Percentiles rank a stretch among this genome's conserved stretches.
These are phyloP conservation scores for Prorops nasuta DNA, from an alignment of 1,140 invertebrate genomes.

Conservation along the genomic window DNA sequence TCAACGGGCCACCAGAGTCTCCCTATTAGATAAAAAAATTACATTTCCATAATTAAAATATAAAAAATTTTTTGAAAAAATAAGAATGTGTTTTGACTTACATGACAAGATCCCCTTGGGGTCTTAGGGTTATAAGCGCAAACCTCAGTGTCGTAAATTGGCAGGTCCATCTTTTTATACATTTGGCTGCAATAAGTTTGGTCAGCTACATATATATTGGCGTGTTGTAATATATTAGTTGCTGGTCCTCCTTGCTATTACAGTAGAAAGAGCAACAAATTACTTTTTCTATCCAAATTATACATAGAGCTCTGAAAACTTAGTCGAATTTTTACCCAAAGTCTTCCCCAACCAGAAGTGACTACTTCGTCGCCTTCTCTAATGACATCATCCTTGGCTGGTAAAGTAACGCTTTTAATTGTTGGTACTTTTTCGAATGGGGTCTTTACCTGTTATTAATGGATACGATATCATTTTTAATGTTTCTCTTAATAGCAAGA, in stretches of 20 bases:
- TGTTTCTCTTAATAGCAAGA: too few species aligned
- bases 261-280: too few species aligned
- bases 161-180: conserved; percentile 1
- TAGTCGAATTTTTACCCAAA: too few species aligned
- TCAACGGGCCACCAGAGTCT: conserved; percentile 57
- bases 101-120: conserved; percentile 5
- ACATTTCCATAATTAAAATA: not conserved
- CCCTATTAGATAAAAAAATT: conserved; percentile 37
- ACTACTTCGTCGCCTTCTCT: conserved; percentile 4
- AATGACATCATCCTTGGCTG: conserved; percentile 5
- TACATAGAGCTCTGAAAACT: too few species aligned
- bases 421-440: not conserved
- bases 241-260: not conserved
- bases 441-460: conserved; percentile 14
- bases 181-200: not conserved
- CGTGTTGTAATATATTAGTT: conserved; percentile 3
- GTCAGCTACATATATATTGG: not conserved
- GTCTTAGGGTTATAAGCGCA: conserved; percentile 3
- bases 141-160: conserved; percentile 4
- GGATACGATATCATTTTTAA: too few species aligned
- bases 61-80: not conserved
- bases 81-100: conserved; percentile 4
- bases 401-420: conserved; percentile 13
- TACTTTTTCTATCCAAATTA: too few species aligned
- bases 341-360: conserved; percentile 34